Evolutionary conservation across 2,797 vertebrate species (phyloP), one percentile per base, ranked within the genome.

Genomic region (Hemibagrus guttatus): DNA sequence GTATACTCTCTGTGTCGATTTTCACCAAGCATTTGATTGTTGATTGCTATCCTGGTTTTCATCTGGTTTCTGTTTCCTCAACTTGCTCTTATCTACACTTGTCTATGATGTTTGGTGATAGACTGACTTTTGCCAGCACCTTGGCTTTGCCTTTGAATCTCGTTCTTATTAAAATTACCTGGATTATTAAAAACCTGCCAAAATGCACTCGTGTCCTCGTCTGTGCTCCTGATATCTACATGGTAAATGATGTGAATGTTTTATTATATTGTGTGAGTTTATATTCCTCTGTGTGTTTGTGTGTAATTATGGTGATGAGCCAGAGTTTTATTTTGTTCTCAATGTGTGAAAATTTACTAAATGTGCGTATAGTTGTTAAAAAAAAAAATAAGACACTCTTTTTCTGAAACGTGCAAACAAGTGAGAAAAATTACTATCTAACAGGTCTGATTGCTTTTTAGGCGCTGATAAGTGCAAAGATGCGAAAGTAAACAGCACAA

Each of bases 381-480:
- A 13, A 78, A 31, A 11, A 78, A 4, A 8, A 1, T 28, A 4
- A 52, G 2, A 35, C 7, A 23, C 1, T 58, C 23, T 39, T n/a
- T n/a, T n/a, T 26, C 35, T 26, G 35, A 80, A 80, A 61, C n/a
- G 58, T 81, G 16, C 46, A 81, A 63, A 61, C 58, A 52, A 81
- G 58, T 46, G 58, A n/a, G 23, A 81, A 63, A 61, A n/a, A 26
- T 42, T 3, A 13, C 42, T 23, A 16, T 23, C 21, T 46, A 46
- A 63, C 79, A 81, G 63, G 13, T 42, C 23, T 42, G 78, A 80
- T 42, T 59, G 58, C 78, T 80, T 61, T 80, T 80, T 39, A 39
- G 76, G 56, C 19, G 28, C 54, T 78, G 28, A 35, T 61, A 61
- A 39, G 21, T 80, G 76, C 76, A 80, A 59, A 61, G 76, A 63